Base-by-base conservation (phyloP, 2,113 vertebrate species). In the Nothoprocta perdicaria region DNA sequence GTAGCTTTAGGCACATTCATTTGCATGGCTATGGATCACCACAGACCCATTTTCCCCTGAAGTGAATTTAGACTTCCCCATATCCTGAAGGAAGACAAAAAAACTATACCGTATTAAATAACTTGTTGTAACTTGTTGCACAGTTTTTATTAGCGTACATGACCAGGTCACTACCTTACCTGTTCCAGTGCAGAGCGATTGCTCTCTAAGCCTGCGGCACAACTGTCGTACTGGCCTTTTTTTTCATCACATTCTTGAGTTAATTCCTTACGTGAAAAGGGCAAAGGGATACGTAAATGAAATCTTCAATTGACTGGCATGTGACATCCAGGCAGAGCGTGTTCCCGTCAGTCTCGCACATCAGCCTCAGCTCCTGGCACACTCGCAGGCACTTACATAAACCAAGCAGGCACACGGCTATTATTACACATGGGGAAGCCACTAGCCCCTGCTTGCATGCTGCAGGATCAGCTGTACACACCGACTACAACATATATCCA, bases 121-220 rank as follows among this genome's bases (percentile, higher is more conserved):
- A 31, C 7, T 22, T 1, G 17, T 17, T 58, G 14, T 9, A 50
- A 31, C 7, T 22, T 1, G 17, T 17, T 46, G 26, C 50, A 6
- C 5, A 43, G 62, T 24, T 10, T 31, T 61, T 52, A 40, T 35
- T 22, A 48, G 7, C 0, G 11, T 0, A 33, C n/a, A 33, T 1
- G 8, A 71, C 19, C 7, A 29, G 46, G 35, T 45, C 60, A 45
- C 63, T 40, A 4, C 41, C 75, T 88, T 98, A 99, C 99, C 98
- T 99, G 99, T 78, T 99, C 99, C 93, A 99, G 93, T n/a, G 98
- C 97, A 5, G 99, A 99, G 72, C 98, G 97, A 83, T 98, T 99
- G 97, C 99, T 99, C 96, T 99, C 99, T 78, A 99, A 84, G 69
- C 99, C 99, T 2, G 98, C 99, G 5, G 98, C 98, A 77, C 99